Base-by-base conservation (phyloP, 2,888 invertebrate species). In the Auanema sp. region DNA sequence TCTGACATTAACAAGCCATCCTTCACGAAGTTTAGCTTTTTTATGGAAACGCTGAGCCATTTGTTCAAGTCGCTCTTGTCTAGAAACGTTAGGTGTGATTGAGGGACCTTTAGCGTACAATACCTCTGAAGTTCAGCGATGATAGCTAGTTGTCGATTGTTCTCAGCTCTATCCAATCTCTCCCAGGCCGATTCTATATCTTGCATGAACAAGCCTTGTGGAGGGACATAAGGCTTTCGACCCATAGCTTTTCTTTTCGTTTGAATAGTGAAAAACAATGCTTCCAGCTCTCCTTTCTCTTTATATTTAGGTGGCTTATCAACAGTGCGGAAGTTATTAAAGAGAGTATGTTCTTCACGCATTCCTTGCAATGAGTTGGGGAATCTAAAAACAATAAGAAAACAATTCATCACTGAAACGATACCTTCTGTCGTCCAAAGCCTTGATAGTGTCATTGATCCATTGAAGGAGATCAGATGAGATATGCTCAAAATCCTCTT, bases 241-340 rank as follows among this genome's bases (percentile, higher is more conserved):
- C 92, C 91, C 72, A 96, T 86, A n/a, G 94, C 92, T 85, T 95
- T 96, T 76, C 95, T 88, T 85, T 92, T 90, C 0, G 95, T 94
- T 85, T 97, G 97, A 78, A 98, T 94, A 84, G 93, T 91, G 86
- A 97, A 98, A 84, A 91, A 95, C 43, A 95, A 87, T 0, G 92
- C 97, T 86, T 98, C 95, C 77, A 96, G 92, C 87, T 97, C 96
- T 75, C 94, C 95, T 61, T 94, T 89, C 85, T 98, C 97, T 84
- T 91, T 93, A 86, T 96, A 92, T 90, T 94, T 97, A 69, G 96
- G 95, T 10, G 98, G 97, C 86, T 98, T 98, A 85, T 98, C 97
- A 53, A 92, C 90, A 0, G 94, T 96, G 76, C 96, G 88, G 85
- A 97, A 98, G 84, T 93, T 91, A 81, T 95, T 97, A 86, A 98